These are phyloP conservation scores for Notechis scutatus DNA, from an alignment of 2,113 vertebrate genomes.

Conservation along the genomic window DNA sequence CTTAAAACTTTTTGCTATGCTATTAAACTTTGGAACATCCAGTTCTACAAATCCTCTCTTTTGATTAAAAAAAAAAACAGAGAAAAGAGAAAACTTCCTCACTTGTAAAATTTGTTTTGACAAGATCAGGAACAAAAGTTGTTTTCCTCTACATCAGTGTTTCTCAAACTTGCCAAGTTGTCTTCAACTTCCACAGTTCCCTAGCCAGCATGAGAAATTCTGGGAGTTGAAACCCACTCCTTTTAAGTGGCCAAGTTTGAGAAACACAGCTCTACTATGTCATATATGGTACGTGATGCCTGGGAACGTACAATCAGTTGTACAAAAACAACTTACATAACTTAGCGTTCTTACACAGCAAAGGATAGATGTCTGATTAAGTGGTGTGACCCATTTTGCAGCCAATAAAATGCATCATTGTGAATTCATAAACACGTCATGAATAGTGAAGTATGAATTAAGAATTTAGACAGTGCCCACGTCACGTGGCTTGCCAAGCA, in stretches of 20 bases:
- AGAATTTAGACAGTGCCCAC: neutral
- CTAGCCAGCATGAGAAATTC: neutral
- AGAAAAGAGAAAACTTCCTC: neutral
- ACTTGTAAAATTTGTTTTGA: neutral
- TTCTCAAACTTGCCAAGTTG: neutral
- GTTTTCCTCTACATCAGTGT: neutral
- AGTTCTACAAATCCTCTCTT: neutral
- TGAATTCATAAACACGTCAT: neutral
- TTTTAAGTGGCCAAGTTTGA: neutral
- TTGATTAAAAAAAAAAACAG: neutral
- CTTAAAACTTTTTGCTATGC: neutral
- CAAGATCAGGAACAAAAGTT: neutral
- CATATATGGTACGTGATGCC: too few species aligned
- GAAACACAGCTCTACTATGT: neutral
- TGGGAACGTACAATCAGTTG: neutral
- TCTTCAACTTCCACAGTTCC: neutral
- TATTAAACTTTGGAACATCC: neutral
- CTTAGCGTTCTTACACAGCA: neutral
- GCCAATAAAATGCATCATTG: neutral
- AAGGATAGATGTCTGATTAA: neutral
- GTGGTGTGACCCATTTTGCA: neutral
- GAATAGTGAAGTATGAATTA: neutral
- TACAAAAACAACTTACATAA: constrained; percentile 14
- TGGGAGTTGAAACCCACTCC: neutral
- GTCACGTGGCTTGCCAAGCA: neutral